Base-by-base conservation (phyloP, 2,888 invertebrate species). In the Ochlodes sylvanus region DNA sequence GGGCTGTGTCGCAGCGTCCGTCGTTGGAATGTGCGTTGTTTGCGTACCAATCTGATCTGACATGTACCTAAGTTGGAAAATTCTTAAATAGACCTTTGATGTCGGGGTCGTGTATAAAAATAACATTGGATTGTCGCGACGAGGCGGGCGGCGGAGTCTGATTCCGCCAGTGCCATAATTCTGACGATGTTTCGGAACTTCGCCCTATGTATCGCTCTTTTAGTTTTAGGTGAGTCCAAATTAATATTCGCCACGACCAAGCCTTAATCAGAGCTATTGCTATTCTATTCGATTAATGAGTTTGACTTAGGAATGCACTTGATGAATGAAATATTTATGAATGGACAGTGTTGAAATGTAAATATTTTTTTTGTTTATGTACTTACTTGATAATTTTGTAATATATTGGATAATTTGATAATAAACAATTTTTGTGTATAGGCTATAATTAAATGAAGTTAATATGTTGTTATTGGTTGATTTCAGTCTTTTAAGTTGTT, bases 21-120 rank as follows among this genome's bases (percentile, higher is more conserved):
- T 65, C 76, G 76, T 77, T 81, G 76, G 77, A 76, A 86, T 87
- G 82, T 90, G 88, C 88, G 88, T 90, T 90, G 88, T 90, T 88
- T 86, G 82, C 69, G 62, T 75, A 72, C 68, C 69, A 70, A 62
- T 78, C 81, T 83, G 86, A 62, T 78, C 81, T 83, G 85, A 79
- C 84, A 87, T 87, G 85, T 88, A 89, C 87, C 75, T 87, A 82
- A 80, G 84, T 86, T 79, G 85, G 83, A 85, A 76, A 87, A 88
- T 88, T 90, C 90, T 79, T 87, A 91, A 91, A 92, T 87, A 88
- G 87, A 88, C 87, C 82, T 89, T 92, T 88, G 83, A 90, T 90
- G 92, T 90, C 89, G 91, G 86, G 89, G 86, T 82, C 87, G 88
- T 79, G 85, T 90, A 84, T 87, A 92, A 89, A 92, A 92, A 92